Evolutionary conservation across 1,140 invertebrate species (phyloP).

Genomic region (Paraescarpia echinospica): DNA sequence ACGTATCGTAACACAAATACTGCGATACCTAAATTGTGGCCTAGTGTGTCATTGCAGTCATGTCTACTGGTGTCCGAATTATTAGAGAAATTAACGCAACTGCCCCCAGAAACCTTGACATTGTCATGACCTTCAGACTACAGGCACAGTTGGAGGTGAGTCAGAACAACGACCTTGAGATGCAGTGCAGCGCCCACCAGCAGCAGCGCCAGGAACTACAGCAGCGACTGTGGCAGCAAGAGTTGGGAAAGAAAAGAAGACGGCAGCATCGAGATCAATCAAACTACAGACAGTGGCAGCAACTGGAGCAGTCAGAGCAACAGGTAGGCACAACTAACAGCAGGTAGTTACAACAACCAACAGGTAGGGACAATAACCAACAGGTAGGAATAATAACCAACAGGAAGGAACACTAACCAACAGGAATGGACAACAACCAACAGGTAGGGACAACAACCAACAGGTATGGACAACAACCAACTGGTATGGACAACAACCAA

Average conservation of each 20-base stretch:
- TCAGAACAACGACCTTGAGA: not conserved
- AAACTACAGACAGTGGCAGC: not conserved
- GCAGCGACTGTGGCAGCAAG: not conserved
- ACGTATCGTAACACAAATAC: too few relatives aligned
- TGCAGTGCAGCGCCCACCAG: not conserved
- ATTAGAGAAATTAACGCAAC: not conserved
- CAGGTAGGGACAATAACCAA: too few relatives aligned
- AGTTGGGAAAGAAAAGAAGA: not conserved
- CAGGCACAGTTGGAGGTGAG: not conserved
- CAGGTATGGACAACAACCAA: too few relatives aligned
- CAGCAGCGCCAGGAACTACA: not conserved
- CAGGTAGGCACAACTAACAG: not conserved
- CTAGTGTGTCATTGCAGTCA: too few relatives aligned
- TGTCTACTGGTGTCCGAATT: too few relatives aligned
- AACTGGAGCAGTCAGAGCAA: not conserved
- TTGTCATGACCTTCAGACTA: not conserved
- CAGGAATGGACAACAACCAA: too few relatives aligned
- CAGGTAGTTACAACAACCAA: too few relatives aligned
- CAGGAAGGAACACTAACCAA: too few relatives aligned
- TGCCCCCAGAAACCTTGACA: not conserved
- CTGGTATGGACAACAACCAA: too few relatives aligned
- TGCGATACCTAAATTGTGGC: too few relatives aligned
- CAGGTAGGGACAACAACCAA: too few relatives aligned
- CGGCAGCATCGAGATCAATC: not conserved
- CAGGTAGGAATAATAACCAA: too few relatives aligned